Evolutionary conservation across 2,888 invertebrate species (phyloP), one percentile per base, ranked within the genome.

Genomic region (Dastarcus helophoroides): DNA sequence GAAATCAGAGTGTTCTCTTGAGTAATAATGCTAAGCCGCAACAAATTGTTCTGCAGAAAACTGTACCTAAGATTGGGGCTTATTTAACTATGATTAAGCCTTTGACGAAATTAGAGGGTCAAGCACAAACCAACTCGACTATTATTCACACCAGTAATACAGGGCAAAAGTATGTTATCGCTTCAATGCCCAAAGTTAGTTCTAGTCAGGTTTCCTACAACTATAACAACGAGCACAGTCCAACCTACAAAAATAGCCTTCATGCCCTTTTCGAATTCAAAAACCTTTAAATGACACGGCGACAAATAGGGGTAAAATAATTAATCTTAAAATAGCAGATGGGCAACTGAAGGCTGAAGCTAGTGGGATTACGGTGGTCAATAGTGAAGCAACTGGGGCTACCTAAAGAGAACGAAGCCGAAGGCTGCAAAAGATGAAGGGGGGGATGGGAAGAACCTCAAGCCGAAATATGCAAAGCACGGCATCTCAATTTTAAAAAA

Each of bases 281-380:
- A 38, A 40, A 25, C 35, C 40, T 6, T 40, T 26, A 11, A 23
- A 12, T 11, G 35, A 35, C 4, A 44, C 14, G 28, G 37, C 22
- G 25, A 21, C 16, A 10, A 34, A 39, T 7, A 68, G 71, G 46
- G 48, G 67, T 70, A 73, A 71, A 26, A 68, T 74, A 43, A 73
- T 76, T 35, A 78, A 77, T 54, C 62, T 78, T 35, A 77, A 79
- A 62, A 75, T 79, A 48, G 68, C 71, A 12, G 77, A 75, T 55
- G 74, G 73, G 3, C 71, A 73, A 51, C 62, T 74, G 36, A 72
- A 68, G 44, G 64, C 65, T 21, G 36, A 52, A 42, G 36, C 41
- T 24, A 37, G 31, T 29, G 43, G 46, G 24, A 44, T 38, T 33
- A 67, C 17, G 63, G 65, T 47, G 53, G 64, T 14, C 60, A 68